phyloP scores from a whole-genome alignment of 2,888 invertebrate genomes.

The Trichopria drosophilae region DNA sequence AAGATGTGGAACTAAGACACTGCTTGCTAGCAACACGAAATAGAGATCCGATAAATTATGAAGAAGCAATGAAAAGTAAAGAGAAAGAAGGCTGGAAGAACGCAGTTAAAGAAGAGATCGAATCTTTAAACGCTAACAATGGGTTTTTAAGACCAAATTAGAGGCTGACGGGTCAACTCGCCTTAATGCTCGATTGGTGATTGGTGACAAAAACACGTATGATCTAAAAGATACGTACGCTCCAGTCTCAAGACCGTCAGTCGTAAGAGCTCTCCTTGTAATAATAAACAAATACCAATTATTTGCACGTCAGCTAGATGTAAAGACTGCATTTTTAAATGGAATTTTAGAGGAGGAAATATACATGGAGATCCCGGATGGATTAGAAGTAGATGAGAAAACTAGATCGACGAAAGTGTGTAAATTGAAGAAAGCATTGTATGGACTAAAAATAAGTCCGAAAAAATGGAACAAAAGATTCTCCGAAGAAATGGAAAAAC shows the following conservation, averaged over 20 bases:
- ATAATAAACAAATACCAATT: constrained; percentile 27
- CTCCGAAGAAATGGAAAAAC: constrained; percentile 25
- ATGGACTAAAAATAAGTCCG: constrained; percentile 26
- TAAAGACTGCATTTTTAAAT: constrained; percentile 39
- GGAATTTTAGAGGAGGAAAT: constrained; percentile 23
- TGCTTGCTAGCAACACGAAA: constrained; percentile 21
- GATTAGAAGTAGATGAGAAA: constrained; percentile 1
- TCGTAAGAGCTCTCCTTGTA: constrained; percentile 34
- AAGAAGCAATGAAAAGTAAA: constrained; percentile 27
- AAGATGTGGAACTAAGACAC: constrained; percentile 19
- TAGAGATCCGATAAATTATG: constrained; percentile 25
- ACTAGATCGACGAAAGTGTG: constrained; percentile 21
- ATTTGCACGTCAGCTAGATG: constrained; percentile 30
- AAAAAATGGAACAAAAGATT: constrained; percentile 27
- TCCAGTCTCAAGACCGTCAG: constrained; percentile 31
- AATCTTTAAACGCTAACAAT: constrained; percentile 34
- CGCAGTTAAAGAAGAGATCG: constrained; percentile 30
- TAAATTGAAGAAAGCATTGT: constrained; percentile 28
- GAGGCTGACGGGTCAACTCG: constrained; percentile 18
- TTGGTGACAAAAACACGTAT: constrained; percentile 30
- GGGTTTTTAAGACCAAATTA: constrained; percentile 35
- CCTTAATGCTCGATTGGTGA: constrained; percentile 34
- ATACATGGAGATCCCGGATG: constrained; percentile 31
- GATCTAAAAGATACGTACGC: constrained; percentile 33
- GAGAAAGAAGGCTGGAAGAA: constrained; percentile 24